Conservation (phyloP, 2,113 vertebrate genomes). For the Semnopithecus entellus region DNA sequence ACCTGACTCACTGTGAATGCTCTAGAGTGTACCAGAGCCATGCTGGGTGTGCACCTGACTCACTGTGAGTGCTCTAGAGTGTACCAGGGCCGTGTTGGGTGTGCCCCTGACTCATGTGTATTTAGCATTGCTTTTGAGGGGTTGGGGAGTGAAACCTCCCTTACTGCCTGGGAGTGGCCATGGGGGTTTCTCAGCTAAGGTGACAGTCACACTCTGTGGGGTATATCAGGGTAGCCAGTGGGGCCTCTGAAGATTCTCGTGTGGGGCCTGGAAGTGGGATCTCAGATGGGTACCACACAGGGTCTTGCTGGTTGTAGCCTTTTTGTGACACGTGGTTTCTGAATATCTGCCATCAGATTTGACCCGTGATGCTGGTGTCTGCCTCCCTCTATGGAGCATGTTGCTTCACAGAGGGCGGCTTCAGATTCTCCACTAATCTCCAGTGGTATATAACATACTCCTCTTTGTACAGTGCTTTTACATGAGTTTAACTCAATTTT, state of each 20-base stretch:
- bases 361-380: no score
- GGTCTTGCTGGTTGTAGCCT: not conserved
- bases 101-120: not conserved
- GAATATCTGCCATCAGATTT: not conserved
- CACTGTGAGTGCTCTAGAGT: fast-evolving
- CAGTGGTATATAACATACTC: not conserved
- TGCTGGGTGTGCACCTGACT: no score
- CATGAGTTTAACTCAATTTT: not conserved
- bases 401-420: not conserved
- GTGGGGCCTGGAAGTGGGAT: not conserved
- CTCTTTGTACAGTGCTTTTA: not conserved
- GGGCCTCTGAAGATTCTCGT: not conserved
- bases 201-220: fast-evolving
- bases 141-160: not conserved
- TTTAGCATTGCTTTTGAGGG: not conserved
- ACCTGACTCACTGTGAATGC: no score
- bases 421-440: not conserved
- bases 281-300: fast-evolving
- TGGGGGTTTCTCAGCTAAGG: not conserved
- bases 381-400: fast-evolving
- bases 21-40: fast-evolving
- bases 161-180: not conserved
- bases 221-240: no score
- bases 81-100: fast-evolving
- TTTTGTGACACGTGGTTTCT: not conserved